Evolutionary conservation across 2,113 vertebrate genomes (phyloP).

Genomic region (Periophthalmodon schlosseri): DNA sequence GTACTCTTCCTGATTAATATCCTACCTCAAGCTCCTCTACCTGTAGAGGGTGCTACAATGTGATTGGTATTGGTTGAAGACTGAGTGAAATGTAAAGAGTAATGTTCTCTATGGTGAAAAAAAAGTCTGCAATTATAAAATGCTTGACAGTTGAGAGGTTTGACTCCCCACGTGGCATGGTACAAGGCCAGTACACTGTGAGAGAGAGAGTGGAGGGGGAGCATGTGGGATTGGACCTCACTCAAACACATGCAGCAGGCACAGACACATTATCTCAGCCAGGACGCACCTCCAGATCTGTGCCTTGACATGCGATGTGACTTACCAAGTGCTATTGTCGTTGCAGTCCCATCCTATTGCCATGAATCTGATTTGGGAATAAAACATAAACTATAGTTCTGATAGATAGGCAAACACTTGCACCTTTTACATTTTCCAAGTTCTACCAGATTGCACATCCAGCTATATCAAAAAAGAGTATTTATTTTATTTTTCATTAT

Average conservation of each 20-base stretch:
- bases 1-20: too few relatives aligned
- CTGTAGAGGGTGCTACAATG: not conserved
- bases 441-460: not conserved
- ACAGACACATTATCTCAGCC: slow-evolving; percentile 4
- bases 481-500: too few relatives aligned
- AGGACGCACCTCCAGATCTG: not conserved
- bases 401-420: not conserved
- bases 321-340: not conserved
- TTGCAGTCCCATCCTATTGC: not conserved
- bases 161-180: slow-evolving; percentile 9
- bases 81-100: not conserved
- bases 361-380: not conserved
- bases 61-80: not conserved
- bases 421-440: not conserved
- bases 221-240: slow-evolving; percentile 48
- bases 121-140: not conserved
- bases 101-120: not conserved
- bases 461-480: too few relatives aligned
- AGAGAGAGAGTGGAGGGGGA: not conserved
- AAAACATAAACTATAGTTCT: too few relatives aligned
- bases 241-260: slow-evolving; percentile 37
- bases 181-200: slow-evolving; percentile 12
- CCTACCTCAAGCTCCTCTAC: too few relatives aligned
- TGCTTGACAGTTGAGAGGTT: not conserved
- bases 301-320: not conserved